A percentile compares a stretch with the other conserved stretches of the same genome.
Conservation (phyloP, 2,888 invertebrate genomes). For the Macaria liturata region DNA sequence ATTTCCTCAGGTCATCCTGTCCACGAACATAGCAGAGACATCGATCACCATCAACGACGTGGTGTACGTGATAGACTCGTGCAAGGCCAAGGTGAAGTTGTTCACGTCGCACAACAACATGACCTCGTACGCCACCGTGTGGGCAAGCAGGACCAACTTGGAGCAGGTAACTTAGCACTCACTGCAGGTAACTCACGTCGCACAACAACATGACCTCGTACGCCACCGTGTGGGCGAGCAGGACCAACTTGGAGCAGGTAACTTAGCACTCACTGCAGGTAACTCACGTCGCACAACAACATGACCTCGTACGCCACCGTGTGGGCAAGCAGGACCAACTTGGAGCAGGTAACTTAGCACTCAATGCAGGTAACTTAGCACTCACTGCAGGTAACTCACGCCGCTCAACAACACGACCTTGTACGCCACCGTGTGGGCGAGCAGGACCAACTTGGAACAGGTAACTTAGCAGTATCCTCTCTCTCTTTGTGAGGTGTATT, state of each 20-base stretch:
- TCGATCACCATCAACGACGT: slow-evolving; percentile 99
- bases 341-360: no score
- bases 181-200: no score
- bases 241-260: slow-evolving; percentile 85
- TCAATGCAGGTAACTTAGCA: no score
- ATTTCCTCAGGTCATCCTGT: slow-evolving; percentile 96
- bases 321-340: slow-evolving; percentile 96
- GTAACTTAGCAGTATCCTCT: no score
- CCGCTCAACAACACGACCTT: no score
- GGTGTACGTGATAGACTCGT: slow-evolving; percentile 98
- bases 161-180: slow-evolving; percentile 85
- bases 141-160: slow-evolving; percentile 55
- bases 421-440: no score
- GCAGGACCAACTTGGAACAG: no score
- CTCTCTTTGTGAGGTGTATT: no score
- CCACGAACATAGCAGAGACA: slow-evolving; percentile 99
- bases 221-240: slow-evolving; percentile 97
- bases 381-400: no score
- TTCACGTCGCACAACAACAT: slow-evolving; percentile 95
- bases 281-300: slow-evolving; percentile 73
- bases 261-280: no score
- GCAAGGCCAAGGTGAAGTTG: slow-evolving; percentile 98
- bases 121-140: no score
- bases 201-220: slow-evolving; percentile 98
- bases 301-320: slow-evolving; percentile 99